These are phyloP conservation scores for Pardosa pseudoannulata DNA, from an alignment of 2,888 invertebrate species.

Conservation along the genomic window DNA sequence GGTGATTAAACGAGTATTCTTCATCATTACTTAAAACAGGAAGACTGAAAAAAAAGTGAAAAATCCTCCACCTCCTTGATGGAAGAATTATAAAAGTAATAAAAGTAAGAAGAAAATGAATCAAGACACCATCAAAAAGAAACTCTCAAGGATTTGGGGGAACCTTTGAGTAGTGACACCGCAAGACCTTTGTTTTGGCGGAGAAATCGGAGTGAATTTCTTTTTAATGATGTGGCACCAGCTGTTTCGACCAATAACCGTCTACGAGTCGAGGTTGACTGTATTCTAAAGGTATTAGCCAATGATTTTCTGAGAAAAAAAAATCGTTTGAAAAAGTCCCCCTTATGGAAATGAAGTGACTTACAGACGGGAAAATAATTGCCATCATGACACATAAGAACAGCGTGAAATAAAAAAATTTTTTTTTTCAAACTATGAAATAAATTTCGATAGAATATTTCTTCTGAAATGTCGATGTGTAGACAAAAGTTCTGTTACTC, in stretches of 20 bases:
- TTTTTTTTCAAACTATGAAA: background rate
- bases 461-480: background rate
- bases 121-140: background rate
- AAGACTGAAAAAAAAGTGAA: too few species aligned
- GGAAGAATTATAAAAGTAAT: too few species aligned
- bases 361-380: slow-evolving; percentile 51
- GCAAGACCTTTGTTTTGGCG: background rate
- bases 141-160: background rate
- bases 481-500: background rate
- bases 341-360: slow-evolving; percentile 43
- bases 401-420: background rate
- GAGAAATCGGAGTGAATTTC: slow-evolving; percentile 9
- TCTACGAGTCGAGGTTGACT: background rate
- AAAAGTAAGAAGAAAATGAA: background rate
- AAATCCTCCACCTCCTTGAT: too few species aligned
- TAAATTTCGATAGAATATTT: slow-evolving; percentile 3
- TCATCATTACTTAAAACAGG: too few species aligned
- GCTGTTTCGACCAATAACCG: slow-evolving; percentile 23
- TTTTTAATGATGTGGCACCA: slow-evolving; percentile 53
- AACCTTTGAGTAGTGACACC: background rate
- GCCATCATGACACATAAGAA: slow-evolving; percentile 19
- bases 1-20: too few species aligned
- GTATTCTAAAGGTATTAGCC: slow-evolving; percentile 42
- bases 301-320: slow-evolving; percentile 17
- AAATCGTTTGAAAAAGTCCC: background rate